A percentile compares a stretch with the other conserved stretches of the same genome.
These are phyloP conservation scores for pig (Sus scrofa) DNA, from an alignment of 2,113 vertebrate genomes.

Conservation along the genomic window T2T-Sscrofa CM000822.6:23459001-23459500, in stretches of 20 bases:
- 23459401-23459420: slow-evolving; percentile 34
- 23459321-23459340: neutral
- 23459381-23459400: neutral
- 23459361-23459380: neutral
- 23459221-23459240: neutral
- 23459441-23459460: neutral
- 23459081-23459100: neutral
- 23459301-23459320: neutral
- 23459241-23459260: neutral
- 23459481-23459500: neutral
- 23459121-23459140: neutral
- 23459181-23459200: neutral
- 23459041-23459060: neutral
- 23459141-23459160: neutral
- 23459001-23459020: neutral
- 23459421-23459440: neutral
- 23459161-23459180: neutral
- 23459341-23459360: neutral
- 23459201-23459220: neutral
- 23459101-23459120: neutral
- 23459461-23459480: neutral
- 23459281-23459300: neutral
- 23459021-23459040: neutral
- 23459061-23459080: neutral
- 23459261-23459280: neutral